Percentiles rank a stretch among this genome's conserved stretches.
Conservation (phyloP, 2,888 invertebrate genomes). For the Eueremaeus valkanovi region DNA sequence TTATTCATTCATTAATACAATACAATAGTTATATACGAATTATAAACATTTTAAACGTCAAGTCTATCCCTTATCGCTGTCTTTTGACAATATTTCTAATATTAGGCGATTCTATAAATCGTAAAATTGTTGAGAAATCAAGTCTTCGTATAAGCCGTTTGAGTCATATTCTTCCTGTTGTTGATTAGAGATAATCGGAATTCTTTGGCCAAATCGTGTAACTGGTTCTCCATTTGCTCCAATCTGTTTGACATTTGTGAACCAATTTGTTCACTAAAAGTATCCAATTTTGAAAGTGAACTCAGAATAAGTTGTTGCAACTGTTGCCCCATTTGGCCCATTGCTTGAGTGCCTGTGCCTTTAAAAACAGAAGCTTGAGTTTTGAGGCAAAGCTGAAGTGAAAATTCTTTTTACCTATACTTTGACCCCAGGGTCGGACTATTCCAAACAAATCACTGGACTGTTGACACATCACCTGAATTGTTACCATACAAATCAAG, state of each 20-base stretch:
- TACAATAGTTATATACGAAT: no score
- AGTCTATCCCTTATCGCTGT: no score
- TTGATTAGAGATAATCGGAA: neutral
- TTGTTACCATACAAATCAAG: neutral
- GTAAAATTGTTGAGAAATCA: no score
- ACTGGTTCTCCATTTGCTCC: neutral
- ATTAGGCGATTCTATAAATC: no score
- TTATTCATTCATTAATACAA: no score
- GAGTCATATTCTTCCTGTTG: neutral
- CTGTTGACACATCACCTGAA: neutral
- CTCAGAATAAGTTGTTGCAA: no score
- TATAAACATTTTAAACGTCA: no score
- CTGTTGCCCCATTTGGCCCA: neutral
- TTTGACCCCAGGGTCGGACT: neutral
- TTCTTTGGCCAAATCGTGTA: neutral
- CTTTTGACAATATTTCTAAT: no score
- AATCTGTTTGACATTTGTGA: neutral
- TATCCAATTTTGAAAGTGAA: neutral
- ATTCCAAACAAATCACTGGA: neutral
- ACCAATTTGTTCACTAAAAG: neutral
- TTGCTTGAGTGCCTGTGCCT: neutral
- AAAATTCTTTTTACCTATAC: neutral
- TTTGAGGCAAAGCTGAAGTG: neutral
- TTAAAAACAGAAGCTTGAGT: neutral
- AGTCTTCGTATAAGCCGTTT: neutral